These are phyloP conservation scores for Drosophila nigrodunni DNA, from an alignment of 1,140 invertebrate genomes.

Conservation along the genomic window DNA sequence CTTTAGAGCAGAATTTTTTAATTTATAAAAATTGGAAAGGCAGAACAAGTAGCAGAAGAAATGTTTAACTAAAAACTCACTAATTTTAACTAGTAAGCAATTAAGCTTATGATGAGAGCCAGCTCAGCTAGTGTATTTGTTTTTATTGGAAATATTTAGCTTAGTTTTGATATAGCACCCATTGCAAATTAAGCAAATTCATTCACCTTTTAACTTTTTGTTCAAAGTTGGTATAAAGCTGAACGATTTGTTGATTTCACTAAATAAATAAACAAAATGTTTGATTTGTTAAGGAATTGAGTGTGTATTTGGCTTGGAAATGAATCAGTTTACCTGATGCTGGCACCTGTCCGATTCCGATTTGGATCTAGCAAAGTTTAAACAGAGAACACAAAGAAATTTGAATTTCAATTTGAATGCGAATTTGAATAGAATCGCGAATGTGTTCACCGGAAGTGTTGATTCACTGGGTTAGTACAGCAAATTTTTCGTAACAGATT, in stretches of 20 bases:
- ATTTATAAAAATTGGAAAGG: too few relatives aligned
- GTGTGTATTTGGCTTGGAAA: conserved; percentile 30
- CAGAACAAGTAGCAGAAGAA: too few relatives aligned
- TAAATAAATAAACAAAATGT: conserved; percentile 35
- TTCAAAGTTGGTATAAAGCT: background rate
- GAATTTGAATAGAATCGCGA: conserved; percentile 15
- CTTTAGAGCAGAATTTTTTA: too few relatives aligned
- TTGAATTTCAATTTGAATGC: background rate
- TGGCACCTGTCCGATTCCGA: conserved; percentile 35
- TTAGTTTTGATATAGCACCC: background rate
- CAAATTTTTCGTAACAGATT: conserved; percentile 21
- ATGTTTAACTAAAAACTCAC: too few relatives aligned
- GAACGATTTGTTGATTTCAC: background rate
- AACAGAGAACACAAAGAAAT: conserved; percentile 26
- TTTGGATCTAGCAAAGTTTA: background rate
- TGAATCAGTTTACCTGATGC: conserved; percentile 60
- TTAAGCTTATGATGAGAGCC: too few relatives aligned
- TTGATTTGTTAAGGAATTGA: conserved; percentile 18
- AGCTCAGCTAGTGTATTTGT: too few relatives aligned
- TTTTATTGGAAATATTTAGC: too few relatives aligned
- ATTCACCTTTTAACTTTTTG: background rate
- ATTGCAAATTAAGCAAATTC: background rate
- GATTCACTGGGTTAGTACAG: conserved; percentile 55
- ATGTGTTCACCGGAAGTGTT: conserved; percentile 46
- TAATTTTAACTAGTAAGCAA: too few relatives aligned